Evolutionary conservation across 1,140 invertebrate species (phyloP).

Genomic region (Notospermus geniculatus): DNA sequence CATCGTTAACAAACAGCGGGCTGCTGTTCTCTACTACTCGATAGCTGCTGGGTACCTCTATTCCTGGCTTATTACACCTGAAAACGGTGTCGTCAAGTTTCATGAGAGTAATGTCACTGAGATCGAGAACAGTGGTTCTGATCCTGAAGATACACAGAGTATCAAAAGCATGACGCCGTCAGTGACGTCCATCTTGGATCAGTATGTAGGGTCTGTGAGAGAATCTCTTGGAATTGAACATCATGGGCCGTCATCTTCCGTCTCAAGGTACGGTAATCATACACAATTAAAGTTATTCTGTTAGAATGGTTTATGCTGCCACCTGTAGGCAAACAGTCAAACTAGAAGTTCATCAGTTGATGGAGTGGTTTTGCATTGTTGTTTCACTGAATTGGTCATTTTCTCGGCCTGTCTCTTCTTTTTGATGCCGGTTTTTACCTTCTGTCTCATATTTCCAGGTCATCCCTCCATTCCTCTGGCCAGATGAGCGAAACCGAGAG

Average conservation of each 20-base stretch:
- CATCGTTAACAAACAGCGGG: constrained; percentile 81
- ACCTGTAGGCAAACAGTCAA: too few relatives aligned
- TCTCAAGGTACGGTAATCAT: too few relatives aligned
- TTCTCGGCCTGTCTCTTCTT: too few relatives aligned
- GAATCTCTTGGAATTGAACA: constrained; percentile 71
- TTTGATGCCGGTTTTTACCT: too few relatives aligned
- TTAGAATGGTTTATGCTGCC: too few relatives aligned
- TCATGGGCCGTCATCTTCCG: constrained; percentile 22
- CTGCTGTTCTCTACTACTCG: constrained; percentile 87
- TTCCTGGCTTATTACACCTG: constrained; percentile 80
- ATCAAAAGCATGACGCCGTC: constrained; percentile 40
- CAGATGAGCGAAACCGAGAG: constrained; percentile 50
- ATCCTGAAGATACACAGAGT: constrained; percentile 49
- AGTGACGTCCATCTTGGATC: constrained; percentile 63
- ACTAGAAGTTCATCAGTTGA: too few relatives aligned
- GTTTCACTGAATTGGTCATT: too few relatives aligned
- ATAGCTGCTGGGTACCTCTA: constrained; percentile 80
- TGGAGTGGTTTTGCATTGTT: too few relatives aligned
- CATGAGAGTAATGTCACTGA: constrained; percentile 68
- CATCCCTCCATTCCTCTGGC: constrained; percentile 15
- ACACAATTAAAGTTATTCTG: too few relatives aligned
- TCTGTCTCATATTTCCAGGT: constrained; percentile 33
- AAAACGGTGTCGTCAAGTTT: constrained; percentile 75
- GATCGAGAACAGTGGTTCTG: constrained; percentile 55
- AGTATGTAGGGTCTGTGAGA: constrained; percentile 67